These are phyloP conservation scores for Anableps anableps DNA, from an alignment of 2,797 vertebrate genomes.

Conservation along the genomic window DNA sequence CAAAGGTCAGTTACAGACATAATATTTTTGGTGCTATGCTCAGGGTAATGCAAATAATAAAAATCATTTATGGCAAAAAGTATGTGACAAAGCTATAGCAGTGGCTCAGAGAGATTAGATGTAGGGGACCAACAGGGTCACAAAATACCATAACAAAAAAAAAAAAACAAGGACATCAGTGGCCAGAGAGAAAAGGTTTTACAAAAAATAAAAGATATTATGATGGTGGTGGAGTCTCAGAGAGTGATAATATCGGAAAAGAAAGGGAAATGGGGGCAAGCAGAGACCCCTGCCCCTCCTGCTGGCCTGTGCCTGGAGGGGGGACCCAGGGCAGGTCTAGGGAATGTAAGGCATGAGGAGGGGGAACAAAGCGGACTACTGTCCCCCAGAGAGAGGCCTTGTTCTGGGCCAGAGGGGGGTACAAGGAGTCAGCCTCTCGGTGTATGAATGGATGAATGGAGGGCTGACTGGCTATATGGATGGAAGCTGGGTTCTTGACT, in stretches of 20 bases:
- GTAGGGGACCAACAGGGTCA: neutral
- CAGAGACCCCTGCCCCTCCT: slow-evolving; percentile 67
- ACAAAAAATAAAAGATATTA: slow-evolving; percentile 8
- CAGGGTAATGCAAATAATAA: neutral
- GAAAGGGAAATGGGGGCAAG: slow-evolving; percentile 55
- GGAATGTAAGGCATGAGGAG: slow-evolving; percentile 81
- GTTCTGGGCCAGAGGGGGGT: slow-evolving; percentile 67
- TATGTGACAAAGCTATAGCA: no score
- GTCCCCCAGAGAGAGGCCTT: slow-evolving; percentile 83
- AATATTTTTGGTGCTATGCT: no score
- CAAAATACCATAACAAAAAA: neutral
- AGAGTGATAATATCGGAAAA: slow-evolving; percentile 62
- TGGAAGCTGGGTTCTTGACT: slow-evolving; percentile 52
- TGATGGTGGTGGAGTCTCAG: slow-evolving; percentile 23
- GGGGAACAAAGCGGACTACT: slow-evolving; percentile 82
- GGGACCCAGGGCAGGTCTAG: slow-evolving; percentile 74
- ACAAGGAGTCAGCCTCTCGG: slow-evolving; percentile 66
- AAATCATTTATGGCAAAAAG: neutral
- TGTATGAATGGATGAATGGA: slow-evolving; percentile 62
- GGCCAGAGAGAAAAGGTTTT: slow-evolving; percentile 16
- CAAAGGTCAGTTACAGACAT: neutral
- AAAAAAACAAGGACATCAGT: slow-evolving; percentile 19
- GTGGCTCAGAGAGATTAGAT: neutral
- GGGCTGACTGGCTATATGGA: slow-evolving; percentile 57
- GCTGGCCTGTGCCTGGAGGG: slow-evolving; percentile 71